Conservation (phyloP, 2,113 vertebrate genomes). For the Phrynosoma blainvillii region DNA sequence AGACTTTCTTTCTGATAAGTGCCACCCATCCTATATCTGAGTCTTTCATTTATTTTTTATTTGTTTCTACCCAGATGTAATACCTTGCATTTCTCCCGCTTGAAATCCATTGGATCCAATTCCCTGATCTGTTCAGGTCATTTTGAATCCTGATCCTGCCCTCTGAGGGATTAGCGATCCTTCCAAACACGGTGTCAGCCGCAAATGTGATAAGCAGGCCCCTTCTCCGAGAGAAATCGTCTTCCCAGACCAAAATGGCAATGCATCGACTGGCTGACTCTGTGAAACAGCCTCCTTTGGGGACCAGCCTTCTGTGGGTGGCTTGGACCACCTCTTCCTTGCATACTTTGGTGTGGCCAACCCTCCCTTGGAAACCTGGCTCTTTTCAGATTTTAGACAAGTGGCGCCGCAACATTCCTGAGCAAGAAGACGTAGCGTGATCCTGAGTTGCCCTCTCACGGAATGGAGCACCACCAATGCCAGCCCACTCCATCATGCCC, state of each 20-base stretch:
- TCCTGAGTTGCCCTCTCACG: slow-evolving; percentile 38
- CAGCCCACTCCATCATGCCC: neutral
- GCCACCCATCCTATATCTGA: too few relatives aligned
- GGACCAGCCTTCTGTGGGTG: slow-evolving; percentile 28
- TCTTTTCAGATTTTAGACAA: slow-evolving; percentile 43
- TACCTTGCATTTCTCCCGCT: too few relatives aligned
- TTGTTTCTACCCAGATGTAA: too few relatives aligned
- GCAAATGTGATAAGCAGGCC: too few relatives aligned
- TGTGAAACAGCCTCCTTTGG: neutral
- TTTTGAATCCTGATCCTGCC: too few relatives aligned
- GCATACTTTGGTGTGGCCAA: slow-evolving; percentile 39
- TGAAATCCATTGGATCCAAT: too few relatives aligned
- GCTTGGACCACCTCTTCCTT: neutral
- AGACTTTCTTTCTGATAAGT: too few relatives aligned
- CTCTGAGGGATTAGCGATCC: too few relatives aligned
- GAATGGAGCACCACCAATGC: neutral
- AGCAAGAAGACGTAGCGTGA: slow-evolving; percentile 49
- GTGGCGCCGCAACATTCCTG: slow-evolving; percentile 67
- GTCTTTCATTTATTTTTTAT: too few relatives aligned
- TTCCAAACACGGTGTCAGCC: too few relatives aligned
- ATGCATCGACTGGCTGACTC: neutral
- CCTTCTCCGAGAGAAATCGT: neutral
- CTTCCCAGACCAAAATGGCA: neutral
- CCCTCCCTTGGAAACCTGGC: neutral
- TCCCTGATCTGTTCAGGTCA: too few relatives aligned